Base-by-base conservation (phyloP, 2,888 invertebrate genomes). In the Agrochola litura region DNA sequence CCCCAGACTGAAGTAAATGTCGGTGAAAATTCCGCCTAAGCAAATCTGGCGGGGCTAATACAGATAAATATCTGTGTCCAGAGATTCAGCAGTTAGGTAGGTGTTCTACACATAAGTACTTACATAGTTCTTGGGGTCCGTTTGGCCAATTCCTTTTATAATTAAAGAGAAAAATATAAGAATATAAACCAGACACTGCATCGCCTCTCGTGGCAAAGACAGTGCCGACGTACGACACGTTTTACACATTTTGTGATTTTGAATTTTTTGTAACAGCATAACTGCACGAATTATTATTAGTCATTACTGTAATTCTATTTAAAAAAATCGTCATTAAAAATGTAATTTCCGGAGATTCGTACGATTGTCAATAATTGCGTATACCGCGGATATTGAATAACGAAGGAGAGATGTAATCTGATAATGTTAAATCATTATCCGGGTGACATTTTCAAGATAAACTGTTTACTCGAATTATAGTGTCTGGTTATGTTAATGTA, bases 301-400 rank as follows among this genome's bases (percentile, higher is more conserved):
- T 77, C 22, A 76, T 79, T 54, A 73, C 52, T 64, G 22, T 77
- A 75, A 83, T 83, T 81, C 25, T 67, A 64, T 76, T 75, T 81
- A 69, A n/a, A 84, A 88, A 87, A 79, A 75, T 79, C 72, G 84
- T 82, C 88, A 91, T 91, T 90, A 89, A 89, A 90, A 92, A 91
- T 88, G 73, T 90, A 91, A 93, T 93, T 91, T 93, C 93, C 93
- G 90, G 91, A 75, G 69, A 87, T 87, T 84, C 74, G 61, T 82
- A 82, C 83, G 79, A 83, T 86, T 86, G 84, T 76, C 82, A 85
- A 89, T 89, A 88, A 88, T 86, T 81, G 79, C 82, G 79, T 77
- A 79, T 76, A 56, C 81, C 41, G 65, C 78, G 86, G 86, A 87
- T 88, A 90, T 88, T 81, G 73, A 87, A 86, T 86, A 87, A 77